Evolutionary conservation across 37 sponge, comb jelly and placozoan species (phyloP).

Genomic region (Chondrilla cf. caribensis): DNA sequence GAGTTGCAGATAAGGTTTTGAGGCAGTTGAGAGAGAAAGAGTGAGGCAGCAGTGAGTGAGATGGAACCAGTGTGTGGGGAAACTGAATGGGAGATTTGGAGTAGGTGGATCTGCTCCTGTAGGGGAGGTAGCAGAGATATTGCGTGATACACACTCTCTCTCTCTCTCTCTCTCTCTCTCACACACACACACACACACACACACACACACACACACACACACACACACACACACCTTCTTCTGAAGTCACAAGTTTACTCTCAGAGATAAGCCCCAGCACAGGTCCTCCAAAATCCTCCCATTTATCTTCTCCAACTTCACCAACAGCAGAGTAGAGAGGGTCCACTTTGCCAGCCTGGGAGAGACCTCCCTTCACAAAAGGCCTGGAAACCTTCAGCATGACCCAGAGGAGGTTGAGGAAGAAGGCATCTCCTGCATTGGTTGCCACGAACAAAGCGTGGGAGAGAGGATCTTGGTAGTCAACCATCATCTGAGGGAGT

Average conservation of each 20-base stretch:
- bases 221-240: constrained; percentile 18
- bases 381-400: constrained; percentile 59
- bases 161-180: no score
- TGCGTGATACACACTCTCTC: neutral
- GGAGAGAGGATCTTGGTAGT: neutral
- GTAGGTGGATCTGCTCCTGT: neutral
- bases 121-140: neutral
- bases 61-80: constrained; percentile 80
- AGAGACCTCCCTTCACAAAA: constrained; percentile 26
- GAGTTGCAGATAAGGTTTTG: neutral
- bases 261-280: constrained; percentile 52
- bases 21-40: neutral
- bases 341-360: constrained; percentile 33
- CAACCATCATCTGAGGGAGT: neutral
- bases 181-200: no score
- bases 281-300: constrained; percentile 27
- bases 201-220: neutral
- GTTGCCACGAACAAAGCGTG: neutral
- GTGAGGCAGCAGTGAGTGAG: constrained; percentile 74
- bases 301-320: neutral
- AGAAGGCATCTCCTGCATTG: constrained; percentile 82
- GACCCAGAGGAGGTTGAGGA: constrained; percentile 79
- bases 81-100: constrained; percentile 41
- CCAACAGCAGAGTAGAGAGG: constrained; percentile 45
- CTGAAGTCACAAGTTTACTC: constrained; percentile 29